A percentile compares a stretch with the other conserved stretches of the same genome.
These are phyloP conservation scores for Prorops nasuta DNA, from an alignment of 1,140 invertebrate species.

Conservation along the genomic window DNA sequence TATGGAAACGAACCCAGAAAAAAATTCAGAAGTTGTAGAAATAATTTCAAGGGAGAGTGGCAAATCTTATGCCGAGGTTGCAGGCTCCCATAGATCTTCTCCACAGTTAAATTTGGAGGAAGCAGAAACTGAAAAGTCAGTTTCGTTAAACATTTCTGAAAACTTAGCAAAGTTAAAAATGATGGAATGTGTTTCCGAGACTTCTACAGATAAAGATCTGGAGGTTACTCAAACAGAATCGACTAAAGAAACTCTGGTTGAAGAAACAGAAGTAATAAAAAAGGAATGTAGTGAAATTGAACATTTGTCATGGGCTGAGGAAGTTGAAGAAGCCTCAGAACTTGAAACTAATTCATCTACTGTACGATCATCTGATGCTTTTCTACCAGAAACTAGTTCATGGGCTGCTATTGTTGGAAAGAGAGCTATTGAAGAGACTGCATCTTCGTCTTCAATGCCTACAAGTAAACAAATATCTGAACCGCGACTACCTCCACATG, in stretches of 20 bases:
- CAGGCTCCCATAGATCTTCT: constrained; percentile 42
- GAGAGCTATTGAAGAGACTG: constrained; percentile 21
- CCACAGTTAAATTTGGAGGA: constrained; percentile 22
- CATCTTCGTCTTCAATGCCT: neutral
- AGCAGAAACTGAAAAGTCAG: constrained; percentile 14
- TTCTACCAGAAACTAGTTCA: constrained; percentile 17
- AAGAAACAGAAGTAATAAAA: neutral
- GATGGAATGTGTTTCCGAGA: neutral
- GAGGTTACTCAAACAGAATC: neutral
- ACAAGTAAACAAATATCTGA: neutral
- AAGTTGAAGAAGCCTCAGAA: constrained; percentile 12
- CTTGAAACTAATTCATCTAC: neutral
- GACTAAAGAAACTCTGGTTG: neutral
- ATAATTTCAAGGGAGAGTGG: constrained; percentile 36
- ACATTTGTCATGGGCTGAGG: constrained; percentile 16
- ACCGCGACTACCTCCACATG: neutral
- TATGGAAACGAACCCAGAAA: constrained; percentile 4
- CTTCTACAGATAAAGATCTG: too few species aligned
- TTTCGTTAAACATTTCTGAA: constrained; percentile 8
- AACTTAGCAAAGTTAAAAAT: neutral
- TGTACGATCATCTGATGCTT: neutral
- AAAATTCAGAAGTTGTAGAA: constrained; percentile 10
- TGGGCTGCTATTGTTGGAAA: constrained; percentile 37
- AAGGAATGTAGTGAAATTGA: neutral
- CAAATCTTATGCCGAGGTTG: constrained; percentile 63